These are phyloP conservation scores for Stichodactyla mertensii DNA, from an alignment of 64 coral and sea anemone genomes.

Conservation along the genomic window DNA sequence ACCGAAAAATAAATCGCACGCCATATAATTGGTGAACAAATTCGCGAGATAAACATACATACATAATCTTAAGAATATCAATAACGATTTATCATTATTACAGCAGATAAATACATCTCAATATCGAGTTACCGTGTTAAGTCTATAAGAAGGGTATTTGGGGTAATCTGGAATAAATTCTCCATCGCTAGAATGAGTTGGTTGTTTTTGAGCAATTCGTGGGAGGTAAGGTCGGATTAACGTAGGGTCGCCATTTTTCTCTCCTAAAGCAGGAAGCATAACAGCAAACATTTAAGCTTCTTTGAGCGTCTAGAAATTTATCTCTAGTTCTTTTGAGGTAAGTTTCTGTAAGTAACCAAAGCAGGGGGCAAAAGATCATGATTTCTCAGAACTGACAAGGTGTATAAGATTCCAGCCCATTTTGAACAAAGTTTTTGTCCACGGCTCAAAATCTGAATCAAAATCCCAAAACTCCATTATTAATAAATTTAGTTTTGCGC, in stretches of 20 bases:
- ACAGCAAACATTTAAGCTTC: not conserved
- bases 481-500: too few relatives aligned
- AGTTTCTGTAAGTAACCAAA: not conserved
- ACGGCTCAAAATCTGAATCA: not conserved
- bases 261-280: not conserved
- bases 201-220: not conserved
- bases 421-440: not conserved
- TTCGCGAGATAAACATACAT: too few relatives aligned
- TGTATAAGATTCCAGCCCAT: not conserved
- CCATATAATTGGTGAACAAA: too few relatives aligned
- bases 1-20: too few relatives aligned
- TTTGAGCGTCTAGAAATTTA: constrained; percentile 16
- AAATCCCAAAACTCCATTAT: too few relatives aligned
- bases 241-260: not conserved
- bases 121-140: not conserved
- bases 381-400: not conserved
- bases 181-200: not conserved
- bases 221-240: constrained; percentile 11
- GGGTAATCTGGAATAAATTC: not conserved
- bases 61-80: not conserved
- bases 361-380: not conserved
- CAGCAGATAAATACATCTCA: not conserved
- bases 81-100: not conserved
- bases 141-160: not conserved
- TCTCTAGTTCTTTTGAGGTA: not conserved